phyloP scores from a whole-genome alignment of 2,888 invertebrate genomes.

The Dynastes tityus region DNA sequence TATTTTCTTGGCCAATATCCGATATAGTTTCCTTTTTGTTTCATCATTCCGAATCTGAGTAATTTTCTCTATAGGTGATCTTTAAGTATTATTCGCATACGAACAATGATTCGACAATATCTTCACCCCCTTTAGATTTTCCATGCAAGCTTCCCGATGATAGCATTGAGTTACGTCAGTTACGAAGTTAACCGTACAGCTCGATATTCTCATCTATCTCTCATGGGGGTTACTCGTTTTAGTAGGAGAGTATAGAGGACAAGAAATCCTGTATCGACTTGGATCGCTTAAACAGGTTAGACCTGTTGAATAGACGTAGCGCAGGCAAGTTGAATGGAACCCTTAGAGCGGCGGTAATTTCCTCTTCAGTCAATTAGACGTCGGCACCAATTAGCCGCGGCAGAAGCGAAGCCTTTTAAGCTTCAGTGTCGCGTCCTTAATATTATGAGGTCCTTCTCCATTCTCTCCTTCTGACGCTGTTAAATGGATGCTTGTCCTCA shows the following conservation, averaged over 20 bases:
- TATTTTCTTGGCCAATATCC: too few relatives aligned
- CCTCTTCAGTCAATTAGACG: slow-evolving; percentile 50
- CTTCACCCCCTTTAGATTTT: too few relatives aligned
- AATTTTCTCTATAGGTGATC: too few relatives aligned
- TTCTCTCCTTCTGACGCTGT: background rate
- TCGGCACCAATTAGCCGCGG: slow-evolving; percentile 46
- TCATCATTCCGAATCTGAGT: too few relatives aligned
- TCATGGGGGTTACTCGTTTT: background rate
- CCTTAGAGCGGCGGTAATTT: slow-evolving; percentile 50
- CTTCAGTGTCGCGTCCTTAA: slow-evolving; percentile 21
- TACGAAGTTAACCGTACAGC: too few relatives aligned
- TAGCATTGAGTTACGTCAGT: too few relatives aligned
- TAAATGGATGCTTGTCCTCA: too few relatives aligned
- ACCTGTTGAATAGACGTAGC: slow-evolving; percentile 53
- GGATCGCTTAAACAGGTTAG: slow-evolving; percentile 49
- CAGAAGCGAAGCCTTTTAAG: slow-evolving; percentile 51
- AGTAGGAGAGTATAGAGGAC: background rate
- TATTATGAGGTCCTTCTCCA: background rate
- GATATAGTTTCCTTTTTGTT: too few relatives aligned
- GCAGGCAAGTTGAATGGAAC: slow-evolving; percentile 41
- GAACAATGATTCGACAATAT: too few relatives aligned
- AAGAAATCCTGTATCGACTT: background rate
- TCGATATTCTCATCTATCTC: background rate
- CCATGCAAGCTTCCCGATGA: too few relatives aligned
- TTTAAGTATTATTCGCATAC: background rate